Evolutionary conservation across 2,113 vertebrate species (phyloP), one percentile per base, ranked within the genome.

Genomic region (Clarias macrocephalus): DNA sequence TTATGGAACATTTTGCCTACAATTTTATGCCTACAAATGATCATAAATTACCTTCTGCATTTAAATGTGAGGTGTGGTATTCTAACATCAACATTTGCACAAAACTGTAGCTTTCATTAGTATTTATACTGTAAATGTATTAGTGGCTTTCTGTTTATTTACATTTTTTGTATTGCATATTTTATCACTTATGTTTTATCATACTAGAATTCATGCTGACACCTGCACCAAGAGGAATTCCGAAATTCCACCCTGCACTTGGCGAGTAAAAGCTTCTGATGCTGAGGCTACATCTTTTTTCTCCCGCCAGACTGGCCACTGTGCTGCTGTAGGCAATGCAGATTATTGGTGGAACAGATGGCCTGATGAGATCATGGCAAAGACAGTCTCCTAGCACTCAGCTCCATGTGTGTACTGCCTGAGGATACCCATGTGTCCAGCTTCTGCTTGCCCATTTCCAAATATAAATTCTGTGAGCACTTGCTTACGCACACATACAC

Each of bases 321-420:
- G 72, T 57, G 52, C 70, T 68, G 62, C 79, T 86, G 70, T 42
- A 85, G 83, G 57, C 72, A 28, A 56, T 77, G 72, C 28, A 54
- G 42, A 75, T 73, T 83, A 60, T 76, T 77, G 82, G 79, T 80
- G 57, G 84, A 88, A 59, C 89, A 90, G 89, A 88, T 88, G 87
- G 85, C 72, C 73, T 59, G 70, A 88, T 88, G 72, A 88, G 75
- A 86, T 85, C 48, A 86, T 79, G 79, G 81, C 85, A 70, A 62
- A 89, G 37, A 48, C 42, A 28, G 56, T 68, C 81, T 88, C 76
- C 25, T 60, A 86, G 30, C 75, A 77, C 82, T 84, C 57, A 23
- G 80, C 84, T 73, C 66, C 56, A 23, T 86, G 73, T 85, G 84
- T 73, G 62, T 28, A 25, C 56, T 72, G 85, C 80, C 87, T n/a